Conservation (phyloP, 2,113 vertebrate species). For the Cyrtonyx montezumae region DNA sequence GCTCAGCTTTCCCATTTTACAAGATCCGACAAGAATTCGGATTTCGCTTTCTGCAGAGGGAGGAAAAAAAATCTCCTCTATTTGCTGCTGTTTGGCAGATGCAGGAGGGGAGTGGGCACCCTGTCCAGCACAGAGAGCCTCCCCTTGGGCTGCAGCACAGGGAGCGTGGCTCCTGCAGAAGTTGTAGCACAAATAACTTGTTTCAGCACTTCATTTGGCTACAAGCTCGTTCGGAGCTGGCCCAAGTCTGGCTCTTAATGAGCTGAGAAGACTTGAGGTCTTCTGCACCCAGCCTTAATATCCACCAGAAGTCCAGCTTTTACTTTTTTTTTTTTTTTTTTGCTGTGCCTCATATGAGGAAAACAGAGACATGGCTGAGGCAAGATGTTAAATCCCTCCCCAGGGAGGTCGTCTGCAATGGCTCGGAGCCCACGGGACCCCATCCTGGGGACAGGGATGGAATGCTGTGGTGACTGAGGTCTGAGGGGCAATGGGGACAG, state of each 20-base stretch:
- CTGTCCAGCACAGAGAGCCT: not conserved
- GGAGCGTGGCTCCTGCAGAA: not conserved
- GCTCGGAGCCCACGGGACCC: not conserved
- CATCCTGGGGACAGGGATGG: not conserved
- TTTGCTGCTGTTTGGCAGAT: slow-evolving; percentile 39
- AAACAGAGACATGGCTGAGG: fast-evolving
- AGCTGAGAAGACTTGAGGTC: slow-evolving; percentile 35
- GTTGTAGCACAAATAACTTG: not conserved
- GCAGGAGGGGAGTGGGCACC: not conserved
- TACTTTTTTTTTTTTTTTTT: not conserved
- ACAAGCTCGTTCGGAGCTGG: not conserved
- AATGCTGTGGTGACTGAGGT: not conserved
- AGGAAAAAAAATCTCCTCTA: fast-evolving
- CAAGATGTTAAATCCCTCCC: not conserved
- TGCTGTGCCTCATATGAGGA: not conserved
- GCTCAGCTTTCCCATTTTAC: not conserved
- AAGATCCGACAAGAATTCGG: not conserved
- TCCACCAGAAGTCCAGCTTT: not conserved
- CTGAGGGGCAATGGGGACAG: fast-evolving
- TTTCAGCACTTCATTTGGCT: slow-evolving; percentile 59
- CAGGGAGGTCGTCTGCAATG: not conserved
- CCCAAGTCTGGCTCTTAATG: not conserved
- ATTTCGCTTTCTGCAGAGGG: not conserved
- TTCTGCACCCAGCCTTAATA: slow-evolving; percentile 9
- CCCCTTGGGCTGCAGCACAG: not conserved